A percentile compares a stretch with the other conserved stretches of the same genome.
Conservation (phyloP, 1,140 invertebrate species). For the Metaphire vulgaris region DNA sequence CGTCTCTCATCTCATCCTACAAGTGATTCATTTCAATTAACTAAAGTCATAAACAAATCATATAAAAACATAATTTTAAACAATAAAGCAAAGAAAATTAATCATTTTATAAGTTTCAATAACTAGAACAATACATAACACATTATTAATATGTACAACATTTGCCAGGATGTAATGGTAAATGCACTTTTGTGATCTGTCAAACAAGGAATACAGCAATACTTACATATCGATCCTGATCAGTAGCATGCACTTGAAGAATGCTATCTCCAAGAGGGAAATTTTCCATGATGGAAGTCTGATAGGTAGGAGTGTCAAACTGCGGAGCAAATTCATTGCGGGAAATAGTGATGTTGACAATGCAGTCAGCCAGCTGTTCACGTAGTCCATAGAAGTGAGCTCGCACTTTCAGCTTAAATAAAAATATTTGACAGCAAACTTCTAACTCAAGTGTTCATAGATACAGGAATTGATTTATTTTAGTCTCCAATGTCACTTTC, state of each 20-base stretch:
- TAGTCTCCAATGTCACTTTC: not conserved
- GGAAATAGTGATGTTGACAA: slow-evolving; percentile 22
- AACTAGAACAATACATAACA: no score
- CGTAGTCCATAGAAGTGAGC: slow-evolving; percentile 35
- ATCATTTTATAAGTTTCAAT: no score
- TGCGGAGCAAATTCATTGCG: slow-evolving; percentile 24
- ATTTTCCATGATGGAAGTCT: slow-evolving; percentile 7
- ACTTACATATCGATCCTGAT: slow-evolving; percentile 20
- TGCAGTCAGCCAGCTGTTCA: slow-evolving; percentile 12
- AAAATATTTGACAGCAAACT: not conserved
- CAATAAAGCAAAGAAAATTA: no score
- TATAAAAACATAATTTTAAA: no score
- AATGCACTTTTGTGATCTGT: no score
- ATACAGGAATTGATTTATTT: not conserved
- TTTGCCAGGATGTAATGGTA: no score
- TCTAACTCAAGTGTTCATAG: not conserved
- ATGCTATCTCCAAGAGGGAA: slow-evolving; percentile 26
- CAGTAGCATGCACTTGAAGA: slow-evolving; percentile 19
- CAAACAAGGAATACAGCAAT: no score
- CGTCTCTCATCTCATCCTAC: no score
- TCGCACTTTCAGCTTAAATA: slow-evolving; percentile 29
- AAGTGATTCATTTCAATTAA: no score
- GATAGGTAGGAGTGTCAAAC: slow-evolving; percentile 16
- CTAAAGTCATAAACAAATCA: no score
- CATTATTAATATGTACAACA: no score